Evolutionary conservation across 2,113 vertebrate species (phyloP), one percentile per base, ranked within the genome.

Genomic region (Cyprinodon tularosa): DNA sequence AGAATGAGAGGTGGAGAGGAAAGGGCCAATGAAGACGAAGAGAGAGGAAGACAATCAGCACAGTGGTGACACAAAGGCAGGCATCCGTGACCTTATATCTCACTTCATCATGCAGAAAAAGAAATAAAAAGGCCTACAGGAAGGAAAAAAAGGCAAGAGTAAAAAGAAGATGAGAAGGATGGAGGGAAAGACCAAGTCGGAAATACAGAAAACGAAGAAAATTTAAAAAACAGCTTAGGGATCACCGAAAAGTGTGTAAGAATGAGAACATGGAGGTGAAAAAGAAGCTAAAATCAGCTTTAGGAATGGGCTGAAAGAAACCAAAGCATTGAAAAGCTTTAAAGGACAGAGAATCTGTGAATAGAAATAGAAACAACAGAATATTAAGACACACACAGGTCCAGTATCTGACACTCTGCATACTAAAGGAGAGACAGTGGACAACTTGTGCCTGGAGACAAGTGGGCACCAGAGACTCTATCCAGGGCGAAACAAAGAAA

Each of bases 1-100:
- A 61, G 76, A 69, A 80, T 10, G 71, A 80, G 91, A 92, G 94
- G 90, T 89, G 93, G 77, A 59, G 72, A 77, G 74, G 75, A 76
- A 74, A 50, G 38, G 71, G 72, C 57, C 70, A 68, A 80, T 89
- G 92, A 91, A 90, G 62, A 63, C 64, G 42, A 71, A 13, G 77
- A 48, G 62, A 93, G 92, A 88, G 92, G 93, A 93, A 96, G 95
- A 96, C 96, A 96, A 97, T 96, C 96, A 96, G 81, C 94, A 93
- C 94, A 93, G 93, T 93, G 80, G 86, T 82, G 84, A 69, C 95
- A 92, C 94, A 94, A 94, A 95, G 94, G 95, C 88, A 87, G 84
- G 82, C 94, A 95, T 95, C 96, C 95, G 92, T 96, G 96, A 96
- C 93, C 93, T 90, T 88, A 89, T 84, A 84, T 90, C 82, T 85